These are phyloP conservation scores for Phyto melanocephala DNA, from an alignment of 2,888 invertebrate species.

Conservation along the genomic window DNA sequence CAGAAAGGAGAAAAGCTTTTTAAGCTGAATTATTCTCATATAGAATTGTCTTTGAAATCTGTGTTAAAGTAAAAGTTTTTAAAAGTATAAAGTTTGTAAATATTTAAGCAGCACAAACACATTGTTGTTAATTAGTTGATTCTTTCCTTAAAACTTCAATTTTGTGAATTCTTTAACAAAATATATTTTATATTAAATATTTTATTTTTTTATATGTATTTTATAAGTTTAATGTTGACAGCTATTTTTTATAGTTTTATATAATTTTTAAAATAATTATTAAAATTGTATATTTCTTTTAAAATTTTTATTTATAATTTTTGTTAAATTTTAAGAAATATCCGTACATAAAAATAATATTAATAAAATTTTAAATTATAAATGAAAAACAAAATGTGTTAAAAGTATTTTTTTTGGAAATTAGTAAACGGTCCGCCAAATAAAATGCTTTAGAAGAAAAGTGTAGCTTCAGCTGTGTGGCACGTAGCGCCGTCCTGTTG, in stretches of 20 bases:
- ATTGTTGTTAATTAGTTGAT: not conserved
- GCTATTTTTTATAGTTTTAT: conserved; percentile 44
- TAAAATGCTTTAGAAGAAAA: too few species aligned
- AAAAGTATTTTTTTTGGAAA: too few species aligned
- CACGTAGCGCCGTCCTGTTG: too few species aligned
- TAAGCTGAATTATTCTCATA: too few species aligned
- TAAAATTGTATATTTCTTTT: not conserved
- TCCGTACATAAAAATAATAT: too few species aligned
- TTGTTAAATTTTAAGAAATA: conserved; percentile 42
- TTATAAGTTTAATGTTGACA: conserved; percentile 43
- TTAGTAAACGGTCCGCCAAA: too few species aligned
- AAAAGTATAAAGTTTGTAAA: too few species aligned
- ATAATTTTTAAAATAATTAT: conserved; percentile 1
- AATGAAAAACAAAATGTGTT: not conserved
- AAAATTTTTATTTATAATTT: conserved; percentile 54
- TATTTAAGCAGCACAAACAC: not conserved
- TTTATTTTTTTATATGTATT: conserved; percentile 26
- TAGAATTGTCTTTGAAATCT: too few species aligned
- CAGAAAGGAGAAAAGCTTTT: too few species aligned
- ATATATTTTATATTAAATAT: conserved; percentile 31
- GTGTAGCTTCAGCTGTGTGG: too few species aligned
- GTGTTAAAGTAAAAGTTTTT: too few species aligned
- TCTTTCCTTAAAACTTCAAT: not conserved
- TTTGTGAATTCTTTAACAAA: conserved; percentile 28
- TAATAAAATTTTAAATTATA: conserved; percentile 40